These are phyloP conservation scores for Lethenteron reissneri DNA, from an alignment of 2,113 vertebrate species.

Conservation along the genomic window DNA sequence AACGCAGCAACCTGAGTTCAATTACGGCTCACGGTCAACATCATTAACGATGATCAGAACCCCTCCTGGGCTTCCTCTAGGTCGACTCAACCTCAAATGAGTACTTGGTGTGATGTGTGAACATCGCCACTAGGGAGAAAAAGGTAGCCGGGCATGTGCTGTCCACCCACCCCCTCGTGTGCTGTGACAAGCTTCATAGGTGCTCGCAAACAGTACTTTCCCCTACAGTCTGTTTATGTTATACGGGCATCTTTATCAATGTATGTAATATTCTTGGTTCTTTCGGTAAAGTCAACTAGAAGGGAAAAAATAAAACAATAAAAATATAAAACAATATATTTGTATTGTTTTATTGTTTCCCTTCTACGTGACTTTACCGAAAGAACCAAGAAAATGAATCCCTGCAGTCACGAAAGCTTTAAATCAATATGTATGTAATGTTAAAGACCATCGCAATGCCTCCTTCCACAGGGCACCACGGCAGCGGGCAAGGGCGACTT, in stretches of 20 bases:
- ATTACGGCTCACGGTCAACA: no score
- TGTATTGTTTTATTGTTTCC: no score
- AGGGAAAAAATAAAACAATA: no score
- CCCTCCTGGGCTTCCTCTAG: no score
- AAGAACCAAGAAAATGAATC: no score
- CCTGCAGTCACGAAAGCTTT: no score
- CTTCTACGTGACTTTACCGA: no score
- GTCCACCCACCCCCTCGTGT: background rate
- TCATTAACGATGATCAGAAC: no score
- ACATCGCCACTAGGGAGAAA: background rate
- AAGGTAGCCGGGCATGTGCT: background rate
- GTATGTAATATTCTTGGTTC: background rate
- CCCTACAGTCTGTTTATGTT: background rate
- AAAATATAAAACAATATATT: no score
- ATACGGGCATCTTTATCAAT: background rate
- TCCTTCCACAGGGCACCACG: slow-evolving; percentile 38
- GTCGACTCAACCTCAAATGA: no score
- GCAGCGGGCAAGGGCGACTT: slow-evolving; percentile 91
- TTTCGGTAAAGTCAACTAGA: no score
- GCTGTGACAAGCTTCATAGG: background rate
- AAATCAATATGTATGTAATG: background rate
- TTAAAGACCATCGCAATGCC: background rate
- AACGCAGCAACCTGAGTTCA: no score
- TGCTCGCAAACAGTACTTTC: background rate
- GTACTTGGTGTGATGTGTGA: background rate